phyloP scores from a whole-genome alignment of 2,888 invertebrate species.

The Heteromurus nitidus region DNA sequence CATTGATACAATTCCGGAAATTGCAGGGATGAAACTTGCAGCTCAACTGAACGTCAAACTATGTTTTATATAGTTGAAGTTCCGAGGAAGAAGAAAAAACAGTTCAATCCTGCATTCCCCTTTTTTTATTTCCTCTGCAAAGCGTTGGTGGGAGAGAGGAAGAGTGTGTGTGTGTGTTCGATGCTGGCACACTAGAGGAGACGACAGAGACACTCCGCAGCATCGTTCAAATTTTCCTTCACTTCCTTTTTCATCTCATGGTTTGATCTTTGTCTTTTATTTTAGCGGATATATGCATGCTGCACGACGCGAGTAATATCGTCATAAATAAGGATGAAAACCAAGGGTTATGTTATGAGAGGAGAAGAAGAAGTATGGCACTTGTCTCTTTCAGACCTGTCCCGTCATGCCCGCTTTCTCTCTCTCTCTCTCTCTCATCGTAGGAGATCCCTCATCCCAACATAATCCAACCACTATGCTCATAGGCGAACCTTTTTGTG shows the following conservation, averaged over 20 bases:
- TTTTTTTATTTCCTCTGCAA: not conserved
- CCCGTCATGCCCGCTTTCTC: not conserved
- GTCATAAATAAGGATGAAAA: conserved; percentile 23
- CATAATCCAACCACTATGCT: not conserved
- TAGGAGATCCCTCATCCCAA: too few relatives aligned
- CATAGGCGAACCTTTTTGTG: too few relatives aligned
- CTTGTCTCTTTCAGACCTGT: conserved; percentile 5
- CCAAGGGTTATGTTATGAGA: not conserved
- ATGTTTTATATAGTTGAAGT: conserved; percentile 35
- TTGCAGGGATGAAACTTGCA: conserved; percentile 60
- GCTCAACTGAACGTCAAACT: conserved; percentile 42
- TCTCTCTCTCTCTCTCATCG: too few relatives aligned
- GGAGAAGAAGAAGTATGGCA: conserved; percentile 9
- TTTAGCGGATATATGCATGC: conserved; percentile 13
- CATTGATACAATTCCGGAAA: conserved; percentile 67
- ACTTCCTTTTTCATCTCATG: conserved; percentile 12
- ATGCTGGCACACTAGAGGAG: too few relatives aligned
- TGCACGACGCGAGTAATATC: not conserved
- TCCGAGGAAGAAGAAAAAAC: conserved; percentile 17
- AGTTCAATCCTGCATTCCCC: not conserved
- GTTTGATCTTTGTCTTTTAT: conserved; percentile 31
- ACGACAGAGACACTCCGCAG: too few relatives aligned
- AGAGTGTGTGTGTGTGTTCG: not conserved
- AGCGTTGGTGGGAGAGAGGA: not conserved
- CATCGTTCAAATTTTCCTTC: conserved; percentile 1